These are phyloP conservation scores for Schlechtendalia chinensis DNA, from an alignment of 1,140 invertebrate species.

Conservation along the genomic window DNA sequence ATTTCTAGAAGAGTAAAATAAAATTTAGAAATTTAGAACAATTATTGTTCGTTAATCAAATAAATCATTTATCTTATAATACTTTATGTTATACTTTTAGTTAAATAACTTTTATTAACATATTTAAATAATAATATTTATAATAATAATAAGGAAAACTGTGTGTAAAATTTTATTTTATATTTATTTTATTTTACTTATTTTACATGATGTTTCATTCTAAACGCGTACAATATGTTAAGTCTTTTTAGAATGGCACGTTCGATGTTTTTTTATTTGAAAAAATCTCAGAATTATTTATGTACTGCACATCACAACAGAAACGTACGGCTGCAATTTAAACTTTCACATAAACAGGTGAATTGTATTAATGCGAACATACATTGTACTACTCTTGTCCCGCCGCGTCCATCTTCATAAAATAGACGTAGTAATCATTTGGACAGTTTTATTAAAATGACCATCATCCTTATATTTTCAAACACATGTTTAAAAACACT, in stretches of 20 bases:
- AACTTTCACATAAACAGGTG: neutral
- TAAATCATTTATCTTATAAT: no score
- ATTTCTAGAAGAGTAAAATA: no score
- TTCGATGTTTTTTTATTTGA: constrained; percentile 6
- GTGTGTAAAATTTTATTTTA: no score
- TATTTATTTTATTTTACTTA: no score
- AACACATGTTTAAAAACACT: neutral
- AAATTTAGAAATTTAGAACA: no score
- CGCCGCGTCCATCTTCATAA: constrained; percentile 3
- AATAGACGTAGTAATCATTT: constrained; percentile 16
- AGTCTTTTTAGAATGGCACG: neutral
- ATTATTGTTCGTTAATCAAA: no score
- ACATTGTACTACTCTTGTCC: neutral
- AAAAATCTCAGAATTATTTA: neutral
- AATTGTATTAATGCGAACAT: constrained; percentile 43
- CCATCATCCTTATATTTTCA: neutral
- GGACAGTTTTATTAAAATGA: constrained; percentile 11
- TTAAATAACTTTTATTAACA: no score
- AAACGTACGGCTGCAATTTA: constrained; percentile 2
- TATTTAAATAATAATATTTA: no score
- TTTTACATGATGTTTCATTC: neutral
- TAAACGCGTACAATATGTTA: neutral
- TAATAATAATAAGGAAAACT: no score
- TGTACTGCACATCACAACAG: neutral
- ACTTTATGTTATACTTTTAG: no score